Conservation (phyloP, 2,797 vertebrate species). For the Carcharodon carcharias region DNA sequence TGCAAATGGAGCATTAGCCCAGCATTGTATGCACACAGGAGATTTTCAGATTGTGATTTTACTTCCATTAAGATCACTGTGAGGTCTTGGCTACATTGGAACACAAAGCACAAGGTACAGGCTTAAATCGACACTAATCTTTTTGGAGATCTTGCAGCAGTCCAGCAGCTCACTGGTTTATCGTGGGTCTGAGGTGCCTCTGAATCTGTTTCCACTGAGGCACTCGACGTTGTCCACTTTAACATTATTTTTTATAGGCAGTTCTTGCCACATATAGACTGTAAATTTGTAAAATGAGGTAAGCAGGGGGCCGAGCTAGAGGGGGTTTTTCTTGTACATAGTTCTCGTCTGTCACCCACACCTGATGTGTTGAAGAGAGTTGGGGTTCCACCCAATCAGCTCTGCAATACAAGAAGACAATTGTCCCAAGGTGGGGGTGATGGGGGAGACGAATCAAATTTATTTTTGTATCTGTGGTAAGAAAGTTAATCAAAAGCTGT, state of each 20-base stretch:
- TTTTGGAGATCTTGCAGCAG: too few relatives aligned
- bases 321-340: constrained; percentile 59
- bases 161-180: not conserved
- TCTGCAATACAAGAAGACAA: constrained; percentile 64
- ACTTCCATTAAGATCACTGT: not conserved
- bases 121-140: constrained; percentile 23
- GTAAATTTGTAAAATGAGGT: constrained; percentile 22
- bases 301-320: constrained; percentile 38
- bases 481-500: constrained; percentile 64
- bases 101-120: not conserved
- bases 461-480: constrained; percentile 73
- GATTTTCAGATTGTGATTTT: not conserved
- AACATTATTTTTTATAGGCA: too few relatives aligned
- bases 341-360: constrained; percentile 53
- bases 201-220: not conserved
- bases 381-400: constrained; percentile 56
- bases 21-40: not conserved
- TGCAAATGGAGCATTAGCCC: too few relatives aligned
- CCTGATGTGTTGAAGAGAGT: constrained; percentile 55
- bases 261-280: constrained; percentile 11
- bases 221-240: not conserved
- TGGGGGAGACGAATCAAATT: constrained; percentile 57
- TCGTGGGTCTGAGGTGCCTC: not conserved
- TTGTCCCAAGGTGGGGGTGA: constrained; percentile 50
- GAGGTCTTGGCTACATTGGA: constrained; percentile 17